phyloP scores from a whole-genome alignment of 2,113 vertebrate species.

The Perca schrenkii region DNA sequence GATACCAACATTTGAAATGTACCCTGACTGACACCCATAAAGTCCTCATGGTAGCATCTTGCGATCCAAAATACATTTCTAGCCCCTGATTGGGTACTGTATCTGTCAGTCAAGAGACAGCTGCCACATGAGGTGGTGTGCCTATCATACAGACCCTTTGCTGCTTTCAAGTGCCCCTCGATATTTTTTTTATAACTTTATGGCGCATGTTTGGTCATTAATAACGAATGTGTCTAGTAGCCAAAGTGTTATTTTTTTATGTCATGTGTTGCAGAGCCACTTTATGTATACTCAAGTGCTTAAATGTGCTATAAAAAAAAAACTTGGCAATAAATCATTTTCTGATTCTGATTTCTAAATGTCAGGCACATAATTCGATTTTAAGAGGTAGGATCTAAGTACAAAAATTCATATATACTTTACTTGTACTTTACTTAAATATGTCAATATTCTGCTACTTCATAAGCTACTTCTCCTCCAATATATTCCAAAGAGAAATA shows the following conservation, averaged over 20 bases:
- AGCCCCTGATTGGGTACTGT: conserved; percentile 13
- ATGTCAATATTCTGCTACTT: too few relatives aligned
- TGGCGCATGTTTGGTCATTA: neutral
- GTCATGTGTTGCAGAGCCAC: neutral
- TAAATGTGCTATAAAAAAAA: neutral
- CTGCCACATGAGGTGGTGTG: neutral
- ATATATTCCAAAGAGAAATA: too few relatives aligned
- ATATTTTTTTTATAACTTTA: neutral
- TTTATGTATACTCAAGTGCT: neutral
- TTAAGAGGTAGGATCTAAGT: too few relatives aligned
- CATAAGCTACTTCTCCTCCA: too few relatives aligned
- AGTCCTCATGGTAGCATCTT: neutral
- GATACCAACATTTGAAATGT: neutral
- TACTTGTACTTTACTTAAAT: too few relatives aligned
- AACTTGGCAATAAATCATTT: too few relatives aligned
- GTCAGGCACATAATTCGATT: too few relatives aligned
- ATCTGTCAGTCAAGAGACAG: conserved; percentile 16
- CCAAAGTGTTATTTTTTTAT: neutral
- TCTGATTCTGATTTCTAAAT: too few relatives aligned
- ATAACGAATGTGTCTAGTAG: neutral
- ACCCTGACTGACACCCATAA: neutral
- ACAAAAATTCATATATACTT: too few relatives aligned
- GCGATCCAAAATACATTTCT: neutral
- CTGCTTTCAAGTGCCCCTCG: conserved; percentile 36
- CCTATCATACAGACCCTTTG: neutral